Percentiles rank a stretch among this genome's conserved stretches.
These are phyloP conservation scores for Cistogaster globosa DNA, from an alignment of 2,888 invertebrate species.

Conservation along the genomic window DNA sequence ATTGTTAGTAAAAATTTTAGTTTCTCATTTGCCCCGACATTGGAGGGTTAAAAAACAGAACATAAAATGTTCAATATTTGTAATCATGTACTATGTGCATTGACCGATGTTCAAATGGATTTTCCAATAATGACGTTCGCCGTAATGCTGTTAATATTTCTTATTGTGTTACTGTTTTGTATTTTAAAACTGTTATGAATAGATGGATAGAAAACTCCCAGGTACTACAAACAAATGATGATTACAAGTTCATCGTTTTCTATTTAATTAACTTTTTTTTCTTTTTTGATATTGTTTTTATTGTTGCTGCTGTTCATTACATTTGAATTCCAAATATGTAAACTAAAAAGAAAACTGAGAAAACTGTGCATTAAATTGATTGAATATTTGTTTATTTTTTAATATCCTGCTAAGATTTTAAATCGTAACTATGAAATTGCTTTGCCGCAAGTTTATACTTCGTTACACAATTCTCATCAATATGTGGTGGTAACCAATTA, in stretches of 20 bases:
- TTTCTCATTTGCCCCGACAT: background rate
- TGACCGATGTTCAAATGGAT: slow-evolving; percentile 45
- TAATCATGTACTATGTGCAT: background rate
- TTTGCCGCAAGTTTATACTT: slow-evolving; percentile 20
- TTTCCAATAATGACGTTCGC: slow-evolving; percentile 27
- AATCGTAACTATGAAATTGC: slow-evolving; percentile 51
- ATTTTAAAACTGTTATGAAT: slow-evolving; percentile 21
- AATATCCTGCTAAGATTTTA: slow-evolving; percentile 68
- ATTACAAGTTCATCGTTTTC: slow-evolving; percentile 44
- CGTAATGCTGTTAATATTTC: slow-evolving; percentile 11
- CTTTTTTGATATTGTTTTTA: too few species aligned
- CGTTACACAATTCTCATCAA: slow-evolving; percentile 16
- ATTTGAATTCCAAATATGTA: slow-evolving; percentile 20
- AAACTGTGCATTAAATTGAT: slow-evolving; percentile 32
- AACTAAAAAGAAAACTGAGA: background rate
- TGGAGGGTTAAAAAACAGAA: slow-evolving; percentile 35
- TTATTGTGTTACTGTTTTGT: slow-evolving; percentile 45
- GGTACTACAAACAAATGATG: slow-evolving; percentile 53
- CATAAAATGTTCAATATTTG: background rate
- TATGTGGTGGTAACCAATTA: slow-evolving; percentile 54
- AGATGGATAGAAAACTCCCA: slow-evolving; percentile 30
- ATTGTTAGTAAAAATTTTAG: too few species aligned
- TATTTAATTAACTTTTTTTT: too few species aligned
- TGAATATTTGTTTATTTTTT: slow-evolving; percentile 45
- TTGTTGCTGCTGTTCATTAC: slow-evolving; percentile 20